These are phyloP conservation scores for Chromoteleia sp. DNA, from an alignment of 2,888 invertebrate species.

Conservation along the genomic window DNA sequence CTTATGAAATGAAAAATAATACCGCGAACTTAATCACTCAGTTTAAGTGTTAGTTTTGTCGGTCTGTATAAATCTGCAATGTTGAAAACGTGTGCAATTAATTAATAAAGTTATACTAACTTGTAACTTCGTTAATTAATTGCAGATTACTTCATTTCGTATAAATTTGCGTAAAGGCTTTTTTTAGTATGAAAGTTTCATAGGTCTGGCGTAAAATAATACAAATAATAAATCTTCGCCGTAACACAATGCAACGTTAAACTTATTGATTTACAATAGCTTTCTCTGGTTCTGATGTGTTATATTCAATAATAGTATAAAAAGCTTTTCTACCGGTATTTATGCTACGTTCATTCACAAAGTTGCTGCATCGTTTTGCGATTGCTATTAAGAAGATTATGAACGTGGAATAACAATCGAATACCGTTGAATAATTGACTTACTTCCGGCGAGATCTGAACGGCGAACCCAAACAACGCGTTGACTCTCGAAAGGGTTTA, in stretches of 20 bases:
- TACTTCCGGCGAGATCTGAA: background rate
- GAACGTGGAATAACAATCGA: constrained; percentile 52
- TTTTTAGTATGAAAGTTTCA: background rate
- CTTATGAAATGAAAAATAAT: too few relatives aligned
- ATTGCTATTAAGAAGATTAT: constrained; percentile 44
- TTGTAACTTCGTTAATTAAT: too few relatives aligned
- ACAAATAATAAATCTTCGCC: constrained; percentile 3
- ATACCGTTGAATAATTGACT: constrained; percentile 38
- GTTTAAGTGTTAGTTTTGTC: too few relatives aligned
- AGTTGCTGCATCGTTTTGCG: background rate
- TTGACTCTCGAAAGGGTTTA: constrained; percentile 15
- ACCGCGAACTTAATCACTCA: too few relatives aligned
- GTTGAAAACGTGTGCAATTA: too few relatives aligned
- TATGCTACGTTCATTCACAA: background rate
- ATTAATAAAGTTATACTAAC: too few relatives aligned
- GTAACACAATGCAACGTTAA: background rate
- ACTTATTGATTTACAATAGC: constrained; percentile 23
- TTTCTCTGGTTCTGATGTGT: constrained; percentile 19
- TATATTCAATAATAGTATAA: background rate
- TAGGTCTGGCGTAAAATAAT: background rate
- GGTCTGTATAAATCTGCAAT: too few relatives aligned
- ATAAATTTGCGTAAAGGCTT: background rate
- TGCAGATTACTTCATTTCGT: too few relatives aligned
- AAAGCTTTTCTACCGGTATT: background rate
- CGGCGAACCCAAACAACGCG: background rate